Percentiles rank a stretch among this genome's conserved stretches.
Conservation (phyloP, 2,113 vertebrate genomes). For the Mionectes macconnelli region DNA sequence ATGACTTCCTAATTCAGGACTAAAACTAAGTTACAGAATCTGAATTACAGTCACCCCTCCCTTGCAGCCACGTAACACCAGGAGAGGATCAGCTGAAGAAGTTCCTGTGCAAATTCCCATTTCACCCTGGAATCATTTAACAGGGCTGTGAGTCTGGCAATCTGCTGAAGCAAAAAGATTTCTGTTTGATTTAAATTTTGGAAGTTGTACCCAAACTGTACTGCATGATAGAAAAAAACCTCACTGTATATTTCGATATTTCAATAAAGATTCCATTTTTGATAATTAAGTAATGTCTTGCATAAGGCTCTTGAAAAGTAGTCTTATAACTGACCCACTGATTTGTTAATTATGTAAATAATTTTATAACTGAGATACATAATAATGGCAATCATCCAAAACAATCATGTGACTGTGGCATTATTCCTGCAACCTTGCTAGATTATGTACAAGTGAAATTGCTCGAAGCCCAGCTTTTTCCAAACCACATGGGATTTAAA, state of each 20-base stretch:
- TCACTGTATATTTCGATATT: not conserved
- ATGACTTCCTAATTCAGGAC: not conserved
- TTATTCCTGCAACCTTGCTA: not conserved
- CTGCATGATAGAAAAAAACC: not conserved
- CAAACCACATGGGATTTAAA: not conserved
- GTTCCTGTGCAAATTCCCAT: not conserved
- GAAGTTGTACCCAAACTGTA: not conserved
- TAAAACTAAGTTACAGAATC: not conserved
- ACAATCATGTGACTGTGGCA: not conserved
- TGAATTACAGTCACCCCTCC: not conserved
- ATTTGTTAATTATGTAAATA: constrained; percentile 33
- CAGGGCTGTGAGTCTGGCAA: not conserved
- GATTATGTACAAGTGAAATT: not conserved
- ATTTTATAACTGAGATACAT: not conserved
- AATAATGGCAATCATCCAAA: constrained; percentile 15
- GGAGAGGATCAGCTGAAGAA: not conserved
- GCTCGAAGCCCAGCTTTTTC: not conserved
- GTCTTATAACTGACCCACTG: constrained; percentile 24
- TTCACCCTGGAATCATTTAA: not conserved
- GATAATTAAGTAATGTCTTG: constrained; percentile 1
- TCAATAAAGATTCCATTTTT: not conserved
- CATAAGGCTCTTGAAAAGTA: not conserved
- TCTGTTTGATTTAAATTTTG: not conserved
- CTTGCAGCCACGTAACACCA: not conserved
- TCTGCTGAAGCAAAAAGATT: not conserved